Evolutionary conservation across 2,113 vertebrate genomes (phyloP), one percentile per base, ranked within the genome.

Genomic region (Xenopus borealis): DNA sequence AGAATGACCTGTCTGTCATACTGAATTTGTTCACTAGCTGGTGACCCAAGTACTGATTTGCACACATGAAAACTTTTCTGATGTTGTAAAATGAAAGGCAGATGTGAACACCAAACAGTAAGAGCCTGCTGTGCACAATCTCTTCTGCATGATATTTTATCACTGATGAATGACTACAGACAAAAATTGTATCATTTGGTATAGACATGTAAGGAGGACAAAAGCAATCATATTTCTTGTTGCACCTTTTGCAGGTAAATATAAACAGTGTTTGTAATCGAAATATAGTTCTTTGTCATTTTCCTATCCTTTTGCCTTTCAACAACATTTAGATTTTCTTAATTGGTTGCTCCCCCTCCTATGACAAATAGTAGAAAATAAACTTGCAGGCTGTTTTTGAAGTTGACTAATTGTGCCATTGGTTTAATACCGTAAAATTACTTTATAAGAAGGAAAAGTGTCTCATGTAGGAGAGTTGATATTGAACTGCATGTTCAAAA

Each of bases 131-230:
- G 72, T 71, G 50, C 0, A 0, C 63, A 77, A 81, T 80, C 72
- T 64, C 65, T 63, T 69, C 70, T 77, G 72, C 71, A 46, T 79
- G 82, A 79, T 74, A 85, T 85, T 81, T 82, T 79, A 83, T 75
- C 55, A 45, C 76, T 82, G 10, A 55, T 55, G 58, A 78, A 76
- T 71, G n/a, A 81, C 85, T 55, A 72, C 67, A 0, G 77, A 72
- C 64, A 44, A 65, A 82, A 84, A 82, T 67, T 75, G 58, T 71
- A 71, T 78, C 71, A 69, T 80, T 75, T 65, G 71, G 65, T 68
- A 77, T 66, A 83, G 63, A 5, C 47, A 20, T 45, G 14, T 13
- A 64, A 64, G 16, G 17, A n/a, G 53, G 18, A 50, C 2, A 40
- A 50, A 50, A 9, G 3, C 14, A 13, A 50, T 16, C 23, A 27